Evolutionary conservation across 2,888 invertebrate species (phyloP), one percentile per base, ranked within the genome.

Genomic region (Zele albiditarsus): DNA sequence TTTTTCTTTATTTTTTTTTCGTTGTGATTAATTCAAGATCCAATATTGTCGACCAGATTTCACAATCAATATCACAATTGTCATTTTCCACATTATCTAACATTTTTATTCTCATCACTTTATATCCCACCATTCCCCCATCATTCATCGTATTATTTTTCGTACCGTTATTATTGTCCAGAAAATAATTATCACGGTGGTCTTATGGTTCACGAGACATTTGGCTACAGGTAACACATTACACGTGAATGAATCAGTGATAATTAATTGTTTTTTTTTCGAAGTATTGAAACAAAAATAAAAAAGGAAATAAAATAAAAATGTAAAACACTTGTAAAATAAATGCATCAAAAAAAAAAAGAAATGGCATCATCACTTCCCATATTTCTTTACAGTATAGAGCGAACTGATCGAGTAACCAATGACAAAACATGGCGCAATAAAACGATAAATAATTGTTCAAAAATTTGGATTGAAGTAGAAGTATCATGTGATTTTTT

Each of bases 121-220:
- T 28, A 28, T 53, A 3, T 63, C 38, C 38, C 31, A 31, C 4
- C 20, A 31, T 8, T 38, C 16, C 23, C 38, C 10, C 60, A 60
- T 69, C 38, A 38, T 65, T 38, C 42, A 68, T 49, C 68, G 28
- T 46, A 31, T 67, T 46, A 71, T 60, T 14, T 60, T 60, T 60
- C 63, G 12, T 23, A n/a, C 20, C 12, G 12, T 71, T 77, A 16
- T 53, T 31, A 63, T 62, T 46, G 57, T 46, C 23, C 16, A 57
- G 71, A 75, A 76, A 78, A 75, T 77, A 85, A 79, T 80, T 84
- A 82, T 82, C 78, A 83, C 84, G 84, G 82, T 85, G 84, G 82
- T 87, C 82, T 84, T 82, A 84, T 85, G 84, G 84, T 87, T 84
- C 85, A 83, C 85, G 84, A 83, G 85, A 87, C 85, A 85, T 88